Conservation (phyloP, 2,113 vertebrate species). For the Lepisosteus osseus region DNA sequence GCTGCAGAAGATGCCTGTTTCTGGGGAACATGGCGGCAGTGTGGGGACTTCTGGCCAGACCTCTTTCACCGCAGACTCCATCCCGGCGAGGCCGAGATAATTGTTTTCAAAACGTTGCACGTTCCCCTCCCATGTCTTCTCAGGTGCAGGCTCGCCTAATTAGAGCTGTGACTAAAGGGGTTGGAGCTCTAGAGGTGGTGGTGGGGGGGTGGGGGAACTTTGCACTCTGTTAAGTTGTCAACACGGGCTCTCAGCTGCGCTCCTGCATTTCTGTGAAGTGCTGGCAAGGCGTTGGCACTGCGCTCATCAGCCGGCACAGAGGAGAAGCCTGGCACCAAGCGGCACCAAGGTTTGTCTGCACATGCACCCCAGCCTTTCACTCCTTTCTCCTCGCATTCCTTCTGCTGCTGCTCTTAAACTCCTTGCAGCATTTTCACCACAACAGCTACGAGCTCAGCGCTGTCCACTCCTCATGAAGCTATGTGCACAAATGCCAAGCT, state of each 20-base stretch:
- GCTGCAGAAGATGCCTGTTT: too few relatives aligned
- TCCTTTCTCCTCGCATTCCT: neutral
- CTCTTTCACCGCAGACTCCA: too few relatives aligned
- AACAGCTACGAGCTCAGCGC: too few relatives aligned
- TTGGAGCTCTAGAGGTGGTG: neutral
- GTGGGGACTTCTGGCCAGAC: too few relatives aligned
- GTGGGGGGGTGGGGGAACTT: neutral
- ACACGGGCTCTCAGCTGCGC: neutral
- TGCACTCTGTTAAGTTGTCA: neutral
- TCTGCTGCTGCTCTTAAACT: too few relatives aligned
- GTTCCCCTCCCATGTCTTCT: neutral
- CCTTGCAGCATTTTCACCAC: too few relatives aligned
- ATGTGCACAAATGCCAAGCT: too few relatives aligned
- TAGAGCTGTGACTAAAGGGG: neutral
- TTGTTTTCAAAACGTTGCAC: too few relatives aligned
- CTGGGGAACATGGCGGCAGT: too few relatives aligned
- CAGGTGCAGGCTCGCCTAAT: neutral
- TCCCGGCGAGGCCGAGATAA: too few relatives aligned
- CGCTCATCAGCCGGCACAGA: neutral
- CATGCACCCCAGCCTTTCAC: neutral
- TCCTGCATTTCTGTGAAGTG: neutral
- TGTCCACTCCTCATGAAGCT: too few relatives aligned
- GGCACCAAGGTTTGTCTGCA: neutral
- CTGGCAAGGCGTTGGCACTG: neutral
- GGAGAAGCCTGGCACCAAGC: neutral